These are phyloP conservation scores for Chionodraco myersi DNA, from an alignment of 2,113 vertebrate genomes.

Conservation along the genomic window DNA sequence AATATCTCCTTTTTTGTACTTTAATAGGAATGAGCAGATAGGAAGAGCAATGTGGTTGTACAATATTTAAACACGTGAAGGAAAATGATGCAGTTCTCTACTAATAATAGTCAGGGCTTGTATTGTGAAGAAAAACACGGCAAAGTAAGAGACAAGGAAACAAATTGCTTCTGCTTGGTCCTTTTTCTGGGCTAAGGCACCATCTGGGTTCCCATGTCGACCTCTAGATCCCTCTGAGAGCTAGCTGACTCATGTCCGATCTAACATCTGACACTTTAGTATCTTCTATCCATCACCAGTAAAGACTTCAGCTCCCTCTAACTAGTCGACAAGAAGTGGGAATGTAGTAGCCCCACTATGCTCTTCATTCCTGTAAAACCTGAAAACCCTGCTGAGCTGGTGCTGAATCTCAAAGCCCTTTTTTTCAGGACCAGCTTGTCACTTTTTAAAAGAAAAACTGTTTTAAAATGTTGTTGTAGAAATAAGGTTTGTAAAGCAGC, in stretches of 20 bases:
- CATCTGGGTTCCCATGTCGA: conserved; percentile 42
- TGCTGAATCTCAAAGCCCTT: conserved; percentile 62
- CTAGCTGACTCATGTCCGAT: conserved; percentile 28
- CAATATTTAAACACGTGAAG: conserved; percentile 51
- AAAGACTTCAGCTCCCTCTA: conserved; percentile 28
- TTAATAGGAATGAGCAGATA: conserved; percentile 51
- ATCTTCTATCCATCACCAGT: conserved; percentile 32
- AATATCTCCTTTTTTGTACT: conserved; percentile 71
- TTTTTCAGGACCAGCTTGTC: conserved; percentile 75
- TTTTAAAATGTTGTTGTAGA: conserved; percentile 71
- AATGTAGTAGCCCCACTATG: conserved; percentile 43
- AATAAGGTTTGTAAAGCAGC: conserved; percentile 78
- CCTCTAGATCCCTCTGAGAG: conserved; percentile 36
- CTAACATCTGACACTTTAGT: conserved; percentile 38
- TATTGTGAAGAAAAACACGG: conserved; percentile 34
- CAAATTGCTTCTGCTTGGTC: conserved; percentile 31
- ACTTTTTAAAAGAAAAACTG: conserved; percentile 70
- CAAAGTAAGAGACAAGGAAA: conserved; percentile 31
- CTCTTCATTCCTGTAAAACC: conserved; percentile 48
- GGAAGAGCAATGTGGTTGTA: conserved; percentile 60
- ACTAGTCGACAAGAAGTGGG: conserved; percentile 47
- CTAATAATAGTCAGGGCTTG: conserved; percentile 41
- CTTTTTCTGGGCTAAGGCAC: conserved; percentile 31
- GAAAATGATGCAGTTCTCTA: conserved; percentile 42
- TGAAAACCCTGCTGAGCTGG: conserved; percentile 54